Evolutionary conservation across 2,797 vertebrate genomes (phyloP), one percentile per base, ranked within the genome.

Genomic region (Poliocrania exsul): DNA sequence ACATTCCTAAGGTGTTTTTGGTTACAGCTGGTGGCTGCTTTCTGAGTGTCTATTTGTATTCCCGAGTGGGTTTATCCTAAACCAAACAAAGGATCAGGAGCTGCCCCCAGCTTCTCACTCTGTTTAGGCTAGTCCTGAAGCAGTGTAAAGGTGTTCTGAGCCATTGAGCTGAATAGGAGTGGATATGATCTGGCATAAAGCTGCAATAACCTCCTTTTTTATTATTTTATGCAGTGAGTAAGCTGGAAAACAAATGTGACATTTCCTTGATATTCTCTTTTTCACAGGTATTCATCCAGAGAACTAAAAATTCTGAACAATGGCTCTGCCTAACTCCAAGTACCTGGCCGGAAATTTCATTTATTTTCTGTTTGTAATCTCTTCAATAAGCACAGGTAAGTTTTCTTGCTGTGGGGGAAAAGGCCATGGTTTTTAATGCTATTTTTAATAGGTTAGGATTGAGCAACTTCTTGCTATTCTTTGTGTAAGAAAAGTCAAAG

Each of bases 1-100:
- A 35, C 92, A 81, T 96, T 96, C 93, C 86, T 82, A 6, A 83
- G 71, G 69, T 0, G 2, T 6, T 91, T 96, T 91, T 64, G 46
- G 82, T 78, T 92, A 69, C 88, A 78, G 72, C 49, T 57, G 54
- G 46, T 74, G 60, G 79, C 73, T 92, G 57, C 50, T 81, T 83
- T 90, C 64, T 44, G 71, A 90, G 38, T 77, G 61, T 91, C 92
- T 95, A 12, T 95, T 92, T 93, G 86, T 53, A 88, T 90, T 94
- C 70, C 77, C 21, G 37, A 88, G 58, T 75, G 83, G 79, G 61
- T 92, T 93, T 92, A 90, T 89, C 70, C 77, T 35, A 88, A 95
- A 86, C 64, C 70, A 86, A 90, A 86, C 53, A 94, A 94, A 89
- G 81, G 79, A 35, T 64, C 73, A 90, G 74, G 33, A 94, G 46